Conservation (phyloP, 1,140 invertebrate species). For the Brachionus sp. region DNA sequence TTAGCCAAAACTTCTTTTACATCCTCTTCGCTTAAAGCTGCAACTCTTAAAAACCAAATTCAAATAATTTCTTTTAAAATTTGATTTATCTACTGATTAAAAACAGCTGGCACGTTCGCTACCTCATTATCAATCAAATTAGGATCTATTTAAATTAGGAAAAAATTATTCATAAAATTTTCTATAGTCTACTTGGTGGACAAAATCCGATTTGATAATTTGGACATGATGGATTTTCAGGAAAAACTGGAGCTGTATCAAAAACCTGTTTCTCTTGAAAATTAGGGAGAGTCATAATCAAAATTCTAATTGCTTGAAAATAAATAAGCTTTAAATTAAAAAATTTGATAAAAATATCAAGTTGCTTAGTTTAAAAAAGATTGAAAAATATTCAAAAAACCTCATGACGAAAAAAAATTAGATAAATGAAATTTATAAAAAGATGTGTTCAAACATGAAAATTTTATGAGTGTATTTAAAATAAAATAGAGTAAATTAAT, state of each 20-base stretch:
- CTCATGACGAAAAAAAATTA: too few relatives aligned
- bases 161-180: background rate
- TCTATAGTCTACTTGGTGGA: constrained; percentile 52
- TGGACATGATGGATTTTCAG: constrained; percentile 56
- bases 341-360: too few relatives aligned
- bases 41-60: constrained; percentile 49
- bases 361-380: too few relatives aligned
- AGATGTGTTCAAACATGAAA: too few relatives aligned
- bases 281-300: background rate
- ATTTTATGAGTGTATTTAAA: too few relatives aligned
- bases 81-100: background rate
- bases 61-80: background rate
- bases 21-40: constrained; percentile 60
- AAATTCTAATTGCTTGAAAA: background rate
- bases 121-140: too few relatives aligned
- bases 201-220: constrained; percentile 63
- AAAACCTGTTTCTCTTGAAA: background rate
- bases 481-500: too few relatives aligned
- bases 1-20: constrained; percentile 61
- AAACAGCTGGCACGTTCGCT: background rate
- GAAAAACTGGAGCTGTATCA: background rate
- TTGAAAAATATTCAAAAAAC: too few relatives aligned
- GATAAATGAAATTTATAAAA: too few relatives aligned
- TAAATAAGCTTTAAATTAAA: background rate
- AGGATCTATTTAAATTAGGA: too few relatives aligned